These are phyloP conservation scores for Probaryconus sp. DNA, from an alignment of 1,140 invertebrate species.

Conservation along the genomic window DNA sequence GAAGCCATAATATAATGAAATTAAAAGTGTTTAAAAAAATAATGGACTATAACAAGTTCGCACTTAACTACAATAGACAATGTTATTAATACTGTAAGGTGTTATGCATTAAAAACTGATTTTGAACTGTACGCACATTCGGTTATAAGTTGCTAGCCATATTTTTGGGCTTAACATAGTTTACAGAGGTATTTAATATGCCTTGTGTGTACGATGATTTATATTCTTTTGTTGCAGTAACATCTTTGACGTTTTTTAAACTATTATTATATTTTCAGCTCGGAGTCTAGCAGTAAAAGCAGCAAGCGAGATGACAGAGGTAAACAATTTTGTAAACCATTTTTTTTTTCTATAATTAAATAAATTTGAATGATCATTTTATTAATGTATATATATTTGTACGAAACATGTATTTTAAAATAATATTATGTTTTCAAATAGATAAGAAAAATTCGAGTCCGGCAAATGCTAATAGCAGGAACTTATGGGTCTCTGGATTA, in stretches of 20 bases:
- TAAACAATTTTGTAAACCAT: constrained; percentile 44
- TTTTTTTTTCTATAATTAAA: constrained; percentile 8
- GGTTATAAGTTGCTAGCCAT: constrained; percentile 75
- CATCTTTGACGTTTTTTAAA: constrained; percentile 29
- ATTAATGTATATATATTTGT: not conserved
- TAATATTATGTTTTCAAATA: constrained; percentile 46
- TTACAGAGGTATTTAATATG: constrained; percentile 75
- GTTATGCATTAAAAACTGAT: not conserved
- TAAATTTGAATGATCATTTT: not conserved
- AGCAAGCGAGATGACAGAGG: constrained; percentile 76
- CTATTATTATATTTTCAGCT: constrained; percentile 68
- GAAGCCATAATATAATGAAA: too few species aligned
- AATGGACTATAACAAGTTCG: too few species aligned
- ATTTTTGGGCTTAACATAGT: constrained; percentile 76
- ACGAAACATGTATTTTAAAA: not conserved
- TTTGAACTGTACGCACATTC: not conserved
- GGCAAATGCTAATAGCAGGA: constrained; percentile 80
- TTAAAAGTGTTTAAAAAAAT: too few species aligned
- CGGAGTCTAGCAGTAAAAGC: constrained; percentile 69
- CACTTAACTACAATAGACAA: too few species aligned
- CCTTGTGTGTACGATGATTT: constrained; percentile 61
- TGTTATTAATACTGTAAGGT: constrained; percentile 4
- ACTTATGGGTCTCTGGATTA: constrained; percentile 95
- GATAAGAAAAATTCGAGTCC: constrained; percentile 71
- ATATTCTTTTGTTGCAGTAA: not conserved